A percentile compares a stretch with the other conserved stretches of the same genome.
Conservation (phyloP, 2,797 vertebrate genomes). For the Acrocephalus scirpaceus region DNA sequence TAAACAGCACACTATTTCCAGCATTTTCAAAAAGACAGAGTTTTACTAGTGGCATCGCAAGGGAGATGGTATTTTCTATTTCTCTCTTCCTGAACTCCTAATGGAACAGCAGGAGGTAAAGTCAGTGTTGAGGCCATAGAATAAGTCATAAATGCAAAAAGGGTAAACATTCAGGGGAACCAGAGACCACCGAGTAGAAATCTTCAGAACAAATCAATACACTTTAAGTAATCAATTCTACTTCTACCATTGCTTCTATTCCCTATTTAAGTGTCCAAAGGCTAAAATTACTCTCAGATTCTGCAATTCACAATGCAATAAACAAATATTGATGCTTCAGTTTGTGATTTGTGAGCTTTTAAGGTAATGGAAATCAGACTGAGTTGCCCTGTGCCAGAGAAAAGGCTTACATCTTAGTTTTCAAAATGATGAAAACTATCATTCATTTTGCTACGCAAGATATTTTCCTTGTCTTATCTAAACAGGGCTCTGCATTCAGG, state of each 20-base stretch:
- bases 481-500: neutral
- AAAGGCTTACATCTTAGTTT: fast-evolving
- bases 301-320: neutral
- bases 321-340: neutral
- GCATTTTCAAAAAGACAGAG: neutral
- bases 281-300: neutral
- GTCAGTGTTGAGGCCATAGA: neutral
- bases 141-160: neutral
- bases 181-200: neutral
- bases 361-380: neutral
- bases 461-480: neutral
- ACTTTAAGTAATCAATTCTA: neutral
- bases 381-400: neutral
- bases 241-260: neutral
- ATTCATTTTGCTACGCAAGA: fast-evolving
- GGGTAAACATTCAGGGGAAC: neutral
- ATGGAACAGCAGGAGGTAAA: neutral
- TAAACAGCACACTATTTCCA: neutral
- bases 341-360: neutral
- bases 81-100: neutral
- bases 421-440: neutral
- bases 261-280: neutral
- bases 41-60: neutral
- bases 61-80: neutral
- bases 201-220: conserved; percentile 3